A percentile compares a stretch with the other conserved stretches of the same genome.
These are phyloP conservation scores for Dynastes grantii DNA, from an alignment of 2,888 invertebrate species.

Conservation along the genomic window DNA sequence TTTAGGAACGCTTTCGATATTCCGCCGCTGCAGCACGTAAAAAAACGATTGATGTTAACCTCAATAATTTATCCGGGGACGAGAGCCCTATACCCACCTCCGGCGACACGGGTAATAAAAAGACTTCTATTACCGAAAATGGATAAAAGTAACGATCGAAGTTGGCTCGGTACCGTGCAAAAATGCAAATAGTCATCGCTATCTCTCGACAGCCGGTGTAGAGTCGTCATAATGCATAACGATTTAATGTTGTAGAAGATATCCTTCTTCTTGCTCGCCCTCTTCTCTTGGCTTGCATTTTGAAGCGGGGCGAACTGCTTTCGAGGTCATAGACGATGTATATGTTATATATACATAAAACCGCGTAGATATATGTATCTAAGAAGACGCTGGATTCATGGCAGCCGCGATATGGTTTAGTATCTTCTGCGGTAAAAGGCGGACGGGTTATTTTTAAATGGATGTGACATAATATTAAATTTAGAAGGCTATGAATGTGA, in stretches of 20 bases:
- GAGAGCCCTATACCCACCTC: not conserved
- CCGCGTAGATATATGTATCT: constrained; percentile 2
- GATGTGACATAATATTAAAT: constrained; percentile 49
- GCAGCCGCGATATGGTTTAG: constrained; percentile 42
- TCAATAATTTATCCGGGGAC: constrained; percentile 26
- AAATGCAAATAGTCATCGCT: not conserved
- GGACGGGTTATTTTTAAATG: constrained; percentile 49
- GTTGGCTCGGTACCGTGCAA: not conserved
- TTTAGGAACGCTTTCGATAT: constrained; percentile 27
- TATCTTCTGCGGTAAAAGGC: constrained; percentile 41
- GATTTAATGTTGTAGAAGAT: constrained; percentile 8
- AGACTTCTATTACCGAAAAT: constrained; percentile 12
- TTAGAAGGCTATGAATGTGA: constrained; percentile 48
- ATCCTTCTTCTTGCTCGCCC: not conserved
- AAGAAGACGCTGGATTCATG: constrained; percentile 16
- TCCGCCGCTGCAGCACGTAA: constrained; percentile 1
- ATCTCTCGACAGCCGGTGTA: constrained; percentile 2
- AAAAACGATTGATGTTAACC: constrained; percentile 20
- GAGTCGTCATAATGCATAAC: constrained; percentile 28
- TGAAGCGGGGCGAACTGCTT: not conserved
- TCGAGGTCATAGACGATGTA: constrained; percentile 15
- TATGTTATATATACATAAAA: constrained; percentile 18
- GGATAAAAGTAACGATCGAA: constrained; percentile 19
- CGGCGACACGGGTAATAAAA: constrained; percentile 13
- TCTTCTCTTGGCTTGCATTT: constrained; percentile 19